These are phyloP conservation scores for Calvadosia cruxmelitensis DNA, from an alignment of 30 jellyfish, hydroid and myxozoan species.

Conservation along the genomic window DNA sequence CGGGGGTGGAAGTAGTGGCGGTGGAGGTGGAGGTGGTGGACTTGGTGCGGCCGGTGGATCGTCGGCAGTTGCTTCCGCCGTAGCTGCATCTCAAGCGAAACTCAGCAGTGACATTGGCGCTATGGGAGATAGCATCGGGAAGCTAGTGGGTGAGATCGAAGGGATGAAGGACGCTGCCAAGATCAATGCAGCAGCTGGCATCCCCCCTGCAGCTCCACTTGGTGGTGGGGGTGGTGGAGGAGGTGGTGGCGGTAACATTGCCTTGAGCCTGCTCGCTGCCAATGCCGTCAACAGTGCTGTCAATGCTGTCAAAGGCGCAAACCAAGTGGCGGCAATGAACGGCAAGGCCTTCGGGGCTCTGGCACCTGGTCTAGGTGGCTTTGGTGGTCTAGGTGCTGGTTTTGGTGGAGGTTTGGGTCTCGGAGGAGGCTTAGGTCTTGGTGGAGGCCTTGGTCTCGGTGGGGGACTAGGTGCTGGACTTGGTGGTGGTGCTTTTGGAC, in stretches of 20 bases:
- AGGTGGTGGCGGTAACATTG: slow-evolving; percentile 1
- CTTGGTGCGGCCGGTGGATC: slow-evolving; percentile 24
- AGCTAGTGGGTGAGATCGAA: slow-evolving; percentile 80
- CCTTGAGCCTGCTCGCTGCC: slow-evolving; percentile 33
- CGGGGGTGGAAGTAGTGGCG: slow-evolving; percentile 56
- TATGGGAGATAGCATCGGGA: slow-evolving; percentile 53
- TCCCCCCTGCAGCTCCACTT: neutral
- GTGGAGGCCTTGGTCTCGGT: neutral
- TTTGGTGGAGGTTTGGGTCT: slow-evolving; percentile 9
- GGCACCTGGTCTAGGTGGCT: slow-evolving; percentile 16
- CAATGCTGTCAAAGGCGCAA: slow-evolving; percentile 33
- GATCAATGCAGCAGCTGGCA: slow-evolving; percentile 64
- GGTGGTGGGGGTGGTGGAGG: slow-evolving; percentile 26
- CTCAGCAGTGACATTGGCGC: slow-evolving; percentile 26
- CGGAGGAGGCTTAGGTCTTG: slow-evolving; percentile 9
- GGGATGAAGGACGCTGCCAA: slow-evolving; percentile 57
- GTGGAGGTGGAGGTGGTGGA: slow-evolving; percentile 50
- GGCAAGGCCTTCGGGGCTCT: neutral
- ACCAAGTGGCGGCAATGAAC: slow-evolving; percentile 17
- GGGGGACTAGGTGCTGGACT: slow-evolving; percentile 19
- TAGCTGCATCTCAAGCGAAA: slow-evolving; percentile 53
- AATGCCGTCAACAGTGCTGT: slow-evolving; percentile 36
- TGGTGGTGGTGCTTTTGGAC: slow-evolving; percentile 4
- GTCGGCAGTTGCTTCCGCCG: slow-evolving; percentile 40
- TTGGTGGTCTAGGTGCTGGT: slow-evolving; percentile 11